Evolutionary conservation across 1,140 invertebrate genomes (phyloP), one percentile per base, ranked within the genome.

Genomic region (Ladona fulva): DNA sequence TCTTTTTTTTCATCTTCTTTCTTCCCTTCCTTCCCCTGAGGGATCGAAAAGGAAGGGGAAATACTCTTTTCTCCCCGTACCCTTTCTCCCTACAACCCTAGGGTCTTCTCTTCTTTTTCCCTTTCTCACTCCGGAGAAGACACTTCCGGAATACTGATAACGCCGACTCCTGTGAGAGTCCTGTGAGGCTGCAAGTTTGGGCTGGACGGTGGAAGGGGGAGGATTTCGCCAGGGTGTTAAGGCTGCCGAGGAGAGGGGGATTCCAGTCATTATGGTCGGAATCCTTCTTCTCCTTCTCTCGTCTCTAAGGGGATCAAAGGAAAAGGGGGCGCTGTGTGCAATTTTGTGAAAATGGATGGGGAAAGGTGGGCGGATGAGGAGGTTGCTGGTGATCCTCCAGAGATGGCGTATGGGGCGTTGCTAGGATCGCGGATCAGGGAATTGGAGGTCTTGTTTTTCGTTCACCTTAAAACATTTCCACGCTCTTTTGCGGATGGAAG

Each of bases 141-240:
- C 52, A 66, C 52, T 66, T 66, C 52, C 52, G 52, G 52, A 66
- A 66, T 66, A 66, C 52, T 66, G 52, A 66, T 66, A 66, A 66
- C 52, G 12, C 52, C 16, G 12, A 22, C 52, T 66, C 44, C 44
- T n/a, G n/a, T n/a, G 29, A 1, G 29, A 12, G 52, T 66, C 52
- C 52, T 66, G 52, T 22, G 52, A 66, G 52, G 44, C 10, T 52
- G 44, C 10, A 52, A 52, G 44, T 52, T 52, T 52, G 10, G 44
- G 44, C 44, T 52, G 44, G 44, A 52, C 44, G 44, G 44, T 11
- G 44, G 19, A 52, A 52, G 44, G 44, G 52, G 52, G 52, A 66
- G 52, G 44, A 19, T 10, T 10, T 52, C 44, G 44, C 44, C 19
- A 10, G 44, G 52, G 52, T 66, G 52, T 66, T 66, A 66, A 66